phyloP scores from a whole-genome alignment of 2,113 vertebrate species.

The Pygoscelis antarcticus region DNA sequence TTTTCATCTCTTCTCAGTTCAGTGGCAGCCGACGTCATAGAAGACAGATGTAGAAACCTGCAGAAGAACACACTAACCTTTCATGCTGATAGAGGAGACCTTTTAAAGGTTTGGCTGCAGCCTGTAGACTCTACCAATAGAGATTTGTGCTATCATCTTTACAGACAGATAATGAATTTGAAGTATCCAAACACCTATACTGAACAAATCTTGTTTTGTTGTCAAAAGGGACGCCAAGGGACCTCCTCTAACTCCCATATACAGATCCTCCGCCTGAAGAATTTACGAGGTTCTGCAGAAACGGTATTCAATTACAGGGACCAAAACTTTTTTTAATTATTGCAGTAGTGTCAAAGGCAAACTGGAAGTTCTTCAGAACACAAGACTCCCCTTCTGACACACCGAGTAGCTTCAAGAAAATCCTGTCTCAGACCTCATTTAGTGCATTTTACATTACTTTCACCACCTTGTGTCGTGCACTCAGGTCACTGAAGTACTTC shows the following conservation, averaged over 20 bases:
- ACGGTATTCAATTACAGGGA: not conserved
- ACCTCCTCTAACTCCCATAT: not conserved
- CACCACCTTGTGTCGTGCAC: not conserved
- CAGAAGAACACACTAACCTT: constrained; percentile 6
- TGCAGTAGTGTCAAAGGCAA: not conserved
- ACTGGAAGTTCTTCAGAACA: not conserved
- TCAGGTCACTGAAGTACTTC: not conserved
- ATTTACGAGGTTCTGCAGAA: not conserved
- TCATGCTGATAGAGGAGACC: not conserved
- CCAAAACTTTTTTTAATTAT: not conserved
- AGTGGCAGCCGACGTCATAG: not conserved
- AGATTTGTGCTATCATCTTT: not conserved
- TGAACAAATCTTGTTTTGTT: not conserved
- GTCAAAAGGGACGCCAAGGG: not conserved
- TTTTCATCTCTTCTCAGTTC: not conserved
- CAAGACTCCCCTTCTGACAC: not conserved
- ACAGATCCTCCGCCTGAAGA: not conserved
- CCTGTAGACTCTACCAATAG: not conserved
- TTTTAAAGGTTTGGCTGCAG: constrained; percentile 20
- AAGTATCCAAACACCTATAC: not conserved
- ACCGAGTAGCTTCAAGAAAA: not conserved
- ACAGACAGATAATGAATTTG: not conserved
- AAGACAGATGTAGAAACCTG: constrained; percentile 10
- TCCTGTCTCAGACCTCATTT: not conserved
- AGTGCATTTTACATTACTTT: constrained; percentile 10